Percentiles rank a stretch among this genome's conserved stretches.
These are phyloP conservation scores for Muntiacus muntjak DNA, from an alignment of 2,113 vertebrate species.

Conservation along the genomic window DNA sequence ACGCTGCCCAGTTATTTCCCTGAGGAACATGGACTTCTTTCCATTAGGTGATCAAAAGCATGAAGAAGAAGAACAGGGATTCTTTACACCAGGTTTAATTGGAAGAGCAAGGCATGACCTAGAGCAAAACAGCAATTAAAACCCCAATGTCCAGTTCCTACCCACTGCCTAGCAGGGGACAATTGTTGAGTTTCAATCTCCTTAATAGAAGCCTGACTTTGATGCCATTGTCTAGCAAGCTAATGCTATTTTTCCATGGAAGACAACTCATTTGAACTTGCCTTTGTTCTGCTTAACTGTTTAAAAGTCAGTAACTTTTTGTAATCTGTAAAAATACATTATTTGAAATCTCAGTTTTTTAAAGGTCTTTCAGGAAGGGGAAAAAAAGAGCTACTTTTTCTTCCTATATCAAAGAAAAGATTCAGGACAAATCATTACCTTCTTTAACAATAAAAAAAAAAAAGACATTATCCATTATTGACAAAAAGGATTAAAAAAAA, in stretches of 20 bases:
- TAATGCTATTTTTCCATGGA: conserved; percentile 21
- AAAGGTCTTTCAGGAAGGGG: not conserved
- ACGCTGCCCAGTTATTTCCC: not conserved
- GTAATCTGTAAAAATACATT: conserved; percentile 52
- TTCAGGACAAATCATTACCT: not conserved
- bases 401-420: not conserved
- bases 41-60: conserved; percentile 38
- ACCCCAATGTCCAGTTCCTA: conserved; percentile 48
- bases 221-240: conserved; percentile 49
- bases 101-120: conserved; percentile 75
- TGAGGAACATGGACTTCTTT: not conserved
- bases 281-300: conserved; percentile 63
- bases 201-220: conserved; percentile 54
- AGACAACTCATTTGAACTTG: conserved; percentile 54
- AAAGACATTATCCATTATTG: not conserved
- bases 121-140: conserved; percentile 77
- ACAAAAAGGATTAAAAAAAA: not conserved
- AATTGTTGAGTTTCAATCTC: conserved; percentile 48
- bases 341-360: not conserved
- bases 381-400: not conserved
- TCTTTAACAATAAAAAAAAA: not conserved
- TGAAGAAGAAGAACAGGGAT: not conserved
- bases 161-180: conserved; percentile 47
- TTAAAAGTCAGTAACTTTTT: conserved; percentile 60
- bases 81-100: conserved; percentile 66